A percentile compares a stretch with the other conserved stretches of the same genome.
Evolutionary conservation across 2,797 vertebrate genomes (phyloP).

Genomic region (Hemitrygon akajei): DNA sequence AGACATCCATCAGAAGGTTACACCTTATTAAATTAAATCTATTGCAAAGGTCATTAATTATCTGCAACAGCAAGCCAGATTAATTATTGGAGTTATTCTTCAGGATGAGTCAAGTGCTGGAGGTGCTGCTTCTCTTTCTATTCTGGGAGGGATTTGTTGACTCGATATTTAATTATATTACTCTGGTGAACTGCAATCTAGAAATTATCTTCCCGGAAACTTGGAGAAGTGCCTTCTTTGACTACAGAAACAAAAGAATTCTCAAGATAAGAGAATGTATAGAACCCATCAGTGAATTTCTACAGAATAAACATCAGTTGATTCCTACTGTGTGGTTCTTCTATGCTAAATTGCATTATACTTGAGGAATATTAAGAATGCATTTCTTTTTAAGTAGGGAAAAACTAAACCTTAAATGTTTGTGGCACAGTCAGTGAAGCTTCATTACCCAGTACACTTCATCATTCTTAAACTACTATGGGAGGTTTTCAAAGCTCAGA

Average conservation of each 20-base stretch:
- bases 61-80: background rate
- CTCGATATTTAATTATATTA: background rate
- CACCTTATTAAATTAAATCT: constrained; percentile 15
- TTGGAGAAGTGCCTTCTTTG: background rate
- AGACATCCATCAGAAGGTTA: constrained; percentile 14
- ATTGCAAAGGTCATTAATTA: constrained; percentile 33
- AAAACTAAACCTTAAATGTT: background rate
- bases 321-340: background rate
- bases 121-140: background rate
- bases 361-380: background rate
- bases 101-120: background rate
- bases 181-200: background rate
- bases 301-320: background rate
- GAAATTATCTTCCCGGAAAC: background rate
- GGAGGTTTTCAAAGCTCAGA: background rate
- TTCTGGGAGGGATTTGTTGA: background rate
- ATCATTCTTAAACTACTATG: background rate
- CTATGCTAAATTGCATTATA: too few relatives aligned
- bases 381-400: background rate
- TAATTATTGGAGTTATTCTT: background rate
- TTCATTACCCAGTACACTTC: background rate
- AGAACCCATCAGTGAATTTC: background rate
- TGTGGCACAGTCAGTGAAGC: background rate
- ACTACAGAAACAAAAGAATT: background rate
- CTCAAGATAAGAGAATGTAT: too few relatives aligned